Evolutionary conservation across 2,888 invertebrate genomes (phyloP).

Genomic region (Cepaea hortensis): DNA sequence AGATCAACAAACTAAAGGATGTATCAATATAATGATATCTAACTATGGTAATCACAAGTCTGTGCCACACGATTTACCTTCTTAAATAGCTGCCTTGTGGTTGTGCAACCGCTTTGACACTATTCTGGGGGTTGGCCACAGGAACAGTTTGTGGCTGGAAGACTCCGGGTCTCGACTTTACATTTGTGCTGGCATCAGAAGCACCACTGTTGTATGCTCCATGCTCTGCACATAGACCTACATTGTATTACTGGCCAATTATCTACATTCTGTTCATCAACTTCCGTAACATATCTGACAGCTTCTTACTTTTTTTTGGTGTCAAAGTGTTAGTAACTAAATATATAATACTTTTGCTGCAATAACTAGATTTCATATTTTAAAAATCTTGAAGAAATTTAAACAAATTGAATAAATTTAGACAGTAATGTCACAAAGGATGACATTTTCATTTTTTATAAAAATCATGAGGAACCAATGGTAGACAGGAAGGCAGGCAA

Average conservation of each 20-base stretch:
- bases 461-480: background rate
- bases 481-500: background rate
- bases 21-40: too few species aligned
- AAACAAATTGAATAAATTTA: too few species aligned
- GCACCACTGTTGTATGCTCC: conserved; percentile 2
- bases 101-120: conserved; percentile 27
- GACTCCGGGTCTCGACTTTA: conserved; percentile 33
- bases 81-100: conserved; percentile 45
- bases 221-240: background rate
- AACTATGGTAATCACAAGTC: background rate
- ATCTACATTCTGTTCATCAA: background rate
- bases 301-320: background rate
- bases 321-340: too few species aligned
- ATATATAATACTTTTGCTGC: too few species aligned
- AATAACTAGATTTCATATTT: too few species aligned
- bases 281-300: background rate
- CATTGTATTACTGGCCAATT: background rate
- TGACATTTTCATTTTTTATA: too few species aligned
- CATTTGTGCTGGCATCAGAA: conserved; percentile 5
- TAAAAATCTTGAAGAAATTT: too few species aligned
- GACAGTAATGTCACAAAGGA: too few species aligned
- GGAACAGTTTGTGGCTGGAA: conserved; percentile 18
- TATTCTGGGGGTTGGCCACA: conserved; percentile 1
- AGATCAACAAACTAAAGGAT: too few species aligned
- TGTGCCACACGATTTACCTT: conserved; percentile 27